phyloP scores from a whole-genome alignment of 2,888 invertebrate genomes.

The Colostygia pectinataria region DNA sequence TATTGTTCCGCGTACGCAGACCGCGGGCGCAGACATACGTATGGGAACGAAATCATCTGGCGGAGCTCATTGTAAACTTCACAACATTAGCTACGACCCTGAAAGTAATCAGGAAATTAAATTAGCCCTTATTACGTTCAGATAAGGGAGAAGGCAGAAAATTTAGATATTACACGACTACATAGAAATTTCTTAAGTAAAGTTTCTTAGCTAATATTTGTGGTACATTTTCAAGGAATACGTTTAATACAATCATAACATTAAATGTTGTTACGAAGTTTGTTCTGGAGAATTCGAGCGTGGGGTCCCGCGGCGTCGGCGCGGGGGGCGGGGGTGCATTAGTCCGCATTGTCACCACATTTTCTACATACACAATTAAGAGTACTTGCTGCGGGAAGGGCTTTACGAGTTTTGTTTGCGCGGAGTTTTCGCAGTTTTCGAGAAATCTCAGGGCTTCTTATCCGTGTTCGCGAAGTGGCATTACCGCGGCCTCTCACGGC shows the following conservation, averaged over 20 bases:
- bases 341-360: constrained; percentile 29
- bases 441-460: constrained; percentile 24
- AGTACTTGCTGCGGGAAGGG: constrained; percentile 22
- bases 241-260: constrained; percentile 70
- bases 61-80: constrained; percentile 48
- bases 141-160: constrained; percentile 34
- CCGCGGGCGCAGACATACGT: constrained; percentile 40
- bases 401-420: constrained; percentile 31
- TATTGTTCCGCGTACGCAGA: constrained; percentile 49
- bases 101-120: constrained; percentile 26
- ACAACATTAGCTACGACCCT: constrained; percentile 33
- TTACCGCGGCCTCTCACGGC: constrained; percentile 11
- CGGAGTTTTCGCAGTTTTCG: constrained; percentile 21
- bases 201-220: constrained; percentile 69
- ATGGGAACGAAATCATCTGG: constrained; percentile 63
- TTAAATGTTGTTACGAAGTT: constrained; percentile 62
- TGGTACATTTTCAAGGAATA: constrained; percentile 63
- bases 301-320: constrained; percentile 17
- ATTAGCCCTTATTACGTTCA: constrained; percentile 36
- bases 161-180: constrained; percentile 26
- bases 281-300: constrained; percentile 29
- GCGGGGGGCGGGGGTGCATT: constrained; percentile 21
- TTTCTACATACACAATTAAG: constrained; percentile 33
- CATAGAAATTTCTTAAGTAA: constrained; percentile 51
- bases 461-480: constrained; percentile 19